phyloP scores from a whole-genome alignment of 2,888 invertebrate species.

The Harpalus rufipes region DNA sequence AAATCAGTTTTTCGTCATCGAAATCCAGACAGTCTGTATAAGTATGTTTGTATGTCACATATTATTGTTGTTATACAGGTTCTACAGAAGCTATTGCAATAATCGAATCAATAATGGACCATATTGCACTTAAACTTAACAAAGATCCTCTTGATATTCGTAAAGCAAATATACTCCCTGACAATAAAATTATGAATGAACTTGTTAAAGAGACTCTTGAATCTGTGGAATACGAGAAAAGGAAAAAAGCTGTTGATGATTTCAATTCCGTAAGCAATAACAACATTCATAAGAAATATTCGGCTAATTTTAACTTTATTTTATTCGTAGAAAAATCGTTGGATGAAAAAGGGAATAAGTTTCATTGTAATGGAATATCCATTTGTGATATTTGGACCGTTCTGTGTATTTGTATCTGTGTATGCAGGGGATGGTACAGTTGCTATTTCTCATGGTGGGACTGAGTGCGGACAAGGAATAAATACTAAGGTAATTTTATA shows the following conservation, averaged over 20 bases:
- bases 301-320: not conserved
- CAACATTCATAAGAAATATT: not conserved
- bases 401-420: conserved; percentile 82
- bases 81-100: conserved; percentile 82
- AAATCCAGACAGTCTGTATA: no score
- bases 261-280: conserved; percentile 77
- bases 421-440: conserved; percentile 87
- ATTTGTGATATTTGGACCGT: conserved; percentile 78
- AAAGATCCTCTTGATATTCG: conserved; percentile 82
- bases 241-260: conserved; percentile 78
- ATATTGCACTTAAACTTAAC: conserved; percentile 80
- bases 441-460: conserved; percentile 84
- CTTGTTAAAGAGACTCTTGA: conserved; percentile 44
- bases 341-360: conserved; percentile 88
- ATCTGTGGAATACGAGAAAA: conserved; percentile 77
- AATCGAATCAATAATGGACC: conserved; percentile 84
- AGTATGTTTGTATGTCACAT: no score
- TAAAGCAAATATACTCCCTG: conserved; percentile 76
- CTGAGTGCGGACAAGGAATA: conserved; percentile 91
- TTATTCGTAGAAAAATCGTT: conserved; percentile 82
- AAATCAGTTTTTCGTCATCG: no score
- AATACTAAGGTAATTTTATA: conserved; percentile 83
- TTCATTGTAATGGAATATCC: conserved; percentile 85
- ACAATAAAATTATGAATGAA: conserved; percentile 17
- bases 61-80: conserved; percentile 75